Percentiles rank a stretch among this genome's conserved stretches.
phyloP scores from a whole-genome alignment of 2,113 vertebrate genomes.

The Muntiacus muntjak region DNA sequence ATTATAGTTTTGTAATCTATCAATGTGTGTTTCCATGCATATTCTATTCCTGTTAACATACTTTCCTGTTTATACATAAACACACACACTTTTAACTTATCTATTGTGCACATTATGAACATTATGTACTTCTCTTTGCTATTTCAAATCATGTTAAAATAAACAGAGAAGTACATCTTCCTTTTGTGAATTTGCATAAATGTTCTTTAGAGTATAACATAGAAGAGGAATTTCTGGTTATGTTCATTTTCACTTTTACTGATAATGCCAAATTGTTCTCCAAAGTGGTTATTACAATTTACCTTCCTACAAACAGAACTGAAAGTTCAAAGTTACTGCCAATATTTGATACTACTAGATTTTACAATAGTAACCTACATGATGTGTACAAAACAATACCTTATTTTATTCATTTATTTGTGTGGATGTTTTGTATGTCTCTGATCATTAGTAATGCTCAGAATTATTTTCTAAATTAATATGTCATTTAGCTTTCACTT shows the following conservation, averaged over 20 bases:
- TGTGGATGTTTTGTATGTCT: background rate
- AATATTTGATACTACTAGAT: background rate
- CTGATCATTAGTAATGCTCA: background rate
- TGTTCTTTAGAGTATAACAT: background rate
- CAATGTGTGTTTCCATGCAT: background rate
- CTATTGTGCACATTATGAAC: background rate
- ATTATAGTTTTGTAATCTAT: background rate
- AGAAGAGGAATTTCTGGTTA: background rate
- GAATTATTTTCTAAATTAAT: background rate
- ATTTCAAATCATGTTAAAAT: background rate
- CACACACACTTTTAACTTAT: background rate
- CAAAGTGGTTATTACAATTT: background rate
- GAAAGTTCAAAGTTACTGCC: accelerated
- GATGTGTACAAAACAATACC: background rate
- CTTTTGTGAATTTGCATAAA: background rate
- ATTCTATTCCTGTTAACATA: background rate
- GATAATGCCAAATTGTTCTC: background rate
- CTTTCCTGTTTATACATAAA: background rate
- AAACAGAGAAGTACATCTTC: background rate
- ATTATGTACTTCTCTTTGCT: background rate
- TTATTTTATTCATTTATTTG: background rate
- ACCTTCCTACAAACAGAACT: background rate
- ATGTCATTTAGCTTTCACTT: background rate
- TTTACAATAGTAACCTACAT: background rate
- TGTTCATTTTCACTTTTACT: background rate